Base-by-base conservation (phyloP, 2,113 vertebrate genomes). In the Stercorarius parasiticus region DNA sequence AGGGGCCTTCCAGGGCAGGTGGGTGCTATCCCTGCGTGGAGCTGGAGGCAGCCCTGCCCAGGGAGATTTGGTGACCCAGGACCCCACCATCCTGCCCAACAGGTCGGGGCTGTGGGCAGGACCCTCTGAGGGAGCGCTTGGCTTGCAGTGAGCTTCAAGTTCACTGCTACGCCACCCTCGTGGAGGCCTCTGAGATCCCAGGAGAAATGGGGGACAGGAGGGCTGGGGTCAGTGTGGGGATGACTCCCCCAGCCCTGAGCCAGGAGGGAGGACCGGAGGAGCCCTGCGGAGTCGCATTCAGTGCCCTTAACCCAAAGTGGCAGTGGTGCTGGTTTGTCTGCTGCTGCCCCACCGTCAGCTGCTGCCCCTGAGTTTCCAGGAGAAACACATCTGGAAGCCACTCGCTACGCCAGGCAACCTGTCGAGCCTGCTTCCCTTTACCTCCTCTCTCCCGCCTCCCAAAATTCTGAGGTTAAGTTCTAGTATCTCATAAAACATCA, bases 401-500 rank as follows among this genome's bases (percentile, higher is more conserved):
- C 91, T 93, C 5, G 2, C 69, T 77, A 3, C 2, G 5, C 80
- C 64, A 64, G 53, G 50, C 65, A 69, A 9, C 62, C 17, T 43
- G 50, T 15, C 0, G 1, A 82, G 56, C 81, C 25, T 61, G 50
- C 42, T 38, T 79, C 12, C 34, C 30, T 29, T 80, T 32, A 22
- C 42, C 36, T 62, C 10, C 42, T n/a, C 91, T 76, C 64, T 80
- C 25, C 19, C 13, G 43, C 38, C 69, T 73, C 69, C 15, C 58
- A 23, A 25, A 45, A 49, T 78, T 61, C 52, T 77, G 93, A 94
- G 64, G 65, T 62, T 83, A 94, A 83, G 73, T 92, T 97, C 92
- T 95, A 80, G 49, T 88, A 80, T 90, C 96, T 96, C 95, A 94
- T 95, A 97, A 97, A 97, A 90, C 72, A 91, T 93, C 91, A 92